Conservation (phyloP, 2,797 vertebrate genomes). For the Cyclura pinguis region DNA sequence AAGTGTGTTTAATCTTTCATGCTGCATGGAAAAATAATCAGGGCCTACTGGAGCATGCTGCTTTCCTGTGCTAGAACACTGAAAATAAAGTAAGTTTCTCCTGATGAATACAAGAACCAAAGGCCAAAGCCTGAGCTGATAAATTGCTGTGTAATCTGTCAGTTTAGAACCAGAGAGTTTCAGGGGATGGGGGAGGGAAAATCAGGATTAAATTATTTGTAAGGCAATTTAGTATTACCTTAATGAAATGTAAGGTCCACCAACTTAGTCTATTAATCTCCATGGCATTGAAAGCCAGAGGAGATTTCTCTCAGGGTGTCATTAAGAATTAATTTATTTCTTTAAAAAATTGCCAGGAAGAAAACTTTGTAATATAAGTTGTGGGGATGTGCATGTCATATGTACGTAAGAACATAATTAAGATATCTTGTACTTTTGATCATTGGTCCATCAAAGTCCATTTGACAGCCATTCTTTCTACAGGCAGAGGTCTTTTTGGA, state of each 20-base stretch:
- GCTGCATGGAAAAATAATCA: constrained; percentile 51
- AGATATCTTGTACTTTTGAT: neutral
- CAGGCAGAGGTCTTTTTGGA: neutral
- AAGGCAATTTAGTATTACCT: constrained; percentile 65
- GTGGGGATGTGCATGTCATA: neutral
- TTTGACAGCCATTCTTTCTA: neutral
- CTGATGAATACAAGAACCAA: constrained; percentile 60
- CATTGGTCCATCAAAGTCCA: neutral
- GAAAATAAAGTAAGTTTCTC: constrained; percentile 47
- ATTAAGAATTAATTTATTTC: constrained; percentile 39
- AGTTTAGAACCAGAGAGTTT: constrained; percentile 55
- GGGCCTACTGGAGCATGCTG: constrained; percentile 37
- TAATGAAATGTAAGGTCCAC: constrained; percentile 58
- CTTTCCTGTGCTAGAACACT: constrained; percentile 35
- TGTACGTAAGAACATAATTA: neutral
- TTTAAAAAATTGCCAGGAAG: constrained; percentile 39
- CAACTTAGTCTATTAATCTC: constrained; percentile 61
- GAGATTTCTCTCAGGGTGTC: constrained; percentile 28
- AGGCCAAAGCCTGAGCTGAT: constrained; percentile 59
- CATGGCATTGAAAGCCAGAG: constrained; percentile 44
- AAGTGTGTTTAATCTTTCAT: constrained; percentile 35
- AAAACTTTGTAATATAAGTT: constrained; percentile 1
- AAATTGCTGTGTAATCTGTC: constrained; percentile 64
- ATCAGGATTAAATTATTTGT: constrained; percentile 64
- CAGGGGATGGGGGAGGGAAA: neutral